Conservation (phyloP, 1,140 invertebrate species). For the Diploscapter pachys region DNA sequence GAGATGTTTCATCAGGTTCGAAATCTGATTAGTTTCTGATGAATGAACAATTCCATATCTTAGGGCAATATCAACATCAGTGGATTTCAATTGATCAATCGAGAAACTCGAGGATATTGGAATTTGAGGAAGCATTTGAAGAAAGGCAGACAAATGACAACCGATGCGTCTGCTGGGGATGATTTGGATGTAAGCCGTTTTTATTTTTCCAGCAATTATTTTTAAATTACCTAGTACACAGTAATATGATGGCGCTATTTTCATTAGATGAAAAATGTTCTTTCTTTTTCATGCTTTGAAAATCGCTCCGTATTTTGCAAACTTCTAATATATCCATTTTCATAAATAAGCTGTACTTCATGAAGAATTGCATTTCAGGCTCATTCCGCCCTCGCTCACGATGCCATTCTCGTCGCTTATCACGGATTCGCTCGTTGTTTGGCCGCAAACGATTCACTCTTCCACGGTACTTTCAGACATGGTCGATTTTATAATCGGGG, state of each 20-base stretch:
- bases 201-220: no score
- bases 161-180: neutral
- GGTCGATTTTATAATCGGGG: constrained; percentile 53
- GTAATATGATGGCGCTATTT: neutral
- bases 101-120: constrained; percentile 33
- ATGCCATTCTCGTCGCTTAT: constrained; percentile 53
- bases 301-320: no score
- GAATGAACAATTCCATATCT: no score
- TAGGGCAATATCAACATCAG: constrained; percentile 62
- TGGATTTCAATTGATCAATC: constrained; percentile 59
- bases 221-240: no score
- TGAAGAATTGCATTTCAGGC: constrained; percentile 42
- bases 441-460: constrained; percentile 52
- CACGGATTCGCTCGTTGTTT: constrained; percentile 50
- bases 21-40: no score
- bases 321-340: no score
- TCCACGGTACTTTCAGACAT: constrained; percentile 56
- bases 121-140: constrained; percentile 36
- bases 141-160: neutral
- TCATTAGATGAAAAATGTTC: neutral
- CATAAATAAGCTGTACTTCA: neutral
- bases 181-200: constrained; percentile 6
- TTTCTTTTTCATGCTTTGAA: no score
- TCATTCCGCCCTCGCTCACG: constrained; percentile 53
- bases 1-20: constrained; percentile 54